Evolutionary conservation across 1,140 invertebrate species (phyloP).

Genomic region (Zaprionus gabonicus): DNA sequence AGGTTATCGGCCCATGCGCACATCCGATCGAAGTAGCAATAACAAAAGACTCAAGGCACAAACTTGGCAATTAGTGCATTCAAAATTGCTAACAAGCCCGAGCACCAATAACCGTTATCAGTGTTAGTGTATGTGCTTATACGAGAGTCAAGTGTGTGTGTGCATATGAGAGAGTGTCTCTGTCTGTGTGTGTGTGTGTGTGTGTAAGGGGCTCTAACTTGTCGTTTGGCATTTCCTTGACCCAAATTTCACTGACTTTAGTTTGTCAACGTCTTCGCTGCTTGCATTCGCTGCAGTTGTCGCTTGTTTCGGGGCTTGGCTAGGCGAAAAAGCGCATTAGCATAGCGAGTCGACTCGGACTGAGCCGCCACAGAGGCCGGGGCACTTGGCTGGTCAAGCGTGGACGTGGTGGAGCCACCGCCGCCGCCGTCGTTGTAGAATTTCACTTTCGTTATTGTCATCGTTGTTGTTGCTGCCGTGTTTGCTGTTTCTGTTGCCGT

Average conservation of each 20-base stretch:
- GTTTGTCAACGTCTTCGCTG: conserved; percentile 49
- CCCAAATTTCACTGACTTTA: conserved; percentile 71
- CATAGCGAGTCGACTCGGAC: conserved; percentile 22
- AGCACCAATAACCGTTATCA: conserved; percentile 63
- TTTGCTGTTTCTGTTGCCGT: conserved; percentile 43
- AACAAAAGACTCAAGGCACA: conserved; percentile 52
- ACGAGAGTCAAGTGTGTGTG: background rate
- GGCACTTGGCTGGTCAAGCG: conserved; percentile 72
- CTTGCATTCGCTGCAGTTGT: conserved; percentile 25
- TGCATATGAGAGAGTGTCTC: background rate
- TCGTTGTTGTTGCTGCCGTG: conserved; percentile 39
- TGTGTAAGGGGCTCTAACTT: conserved; percentile 50
- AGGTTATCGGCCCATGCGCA: conserved; percentile 52
- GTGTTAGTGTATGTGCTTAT: conserved; percentile 4
- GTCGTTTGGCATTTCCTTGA: conserved; percentile 80
- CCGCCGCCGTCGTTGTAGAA: conserved; percentile 71
- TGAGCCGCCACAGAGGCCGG: conserved; percentile 38
- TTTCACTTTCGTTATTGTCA: conserved; percentile 80
- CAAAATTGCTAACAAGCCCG: conserved; percentile 51
- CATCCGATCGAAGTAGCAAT: conserved; percentile 34
- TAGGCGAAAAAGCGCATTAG: conserved; percentile 36
- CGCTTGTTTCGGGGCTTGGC: conserved; percentile 46
- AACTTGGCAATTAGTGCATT: conserved; percentile 58
- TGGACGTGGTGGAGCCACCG: conserved; percentile 52
- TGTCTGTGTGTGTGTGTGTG: background rate